Conservation (phyloP, 2,797 vertebrate species). For the Chromis chromis region DNA sequence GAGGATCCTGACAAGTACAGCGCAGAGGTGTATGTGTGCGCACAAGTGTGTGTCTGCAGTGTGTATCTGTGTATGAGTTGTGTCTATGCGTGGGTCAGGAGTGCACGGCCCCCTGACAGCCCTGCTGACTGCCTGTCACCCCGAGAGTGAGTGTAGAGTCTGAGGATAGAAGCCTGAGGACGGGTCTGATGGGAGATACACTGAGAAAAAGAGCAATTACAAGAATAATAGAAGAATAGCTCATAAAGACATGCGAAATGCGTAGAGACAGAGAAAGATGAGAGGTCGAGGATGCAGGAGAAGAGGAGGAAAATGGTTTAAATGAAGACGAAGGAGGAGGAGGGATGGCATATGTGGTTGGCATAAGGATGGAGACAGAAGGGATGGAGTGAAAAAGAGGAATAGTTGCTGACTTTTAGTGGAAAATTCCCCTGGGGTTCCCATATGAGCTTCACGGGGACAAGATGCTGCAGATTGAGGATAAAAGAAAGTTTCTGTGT, state of each 20-base stretch:
- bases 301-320: not conserved
- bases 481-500: constrained; percentile 12
- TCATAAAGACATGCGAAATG: not conserved
- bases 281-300: not conserved
- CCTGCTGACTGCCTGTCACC: constrained; percentile 59
- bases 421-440: constrained; percentile 57
- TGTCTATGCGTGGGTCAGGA: constrained; percentile 55
- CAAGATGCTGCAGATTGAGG: constrained; percentile 38
- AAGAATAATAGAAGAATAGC: not conserved
- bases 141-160: not conserved
- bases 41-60: constrained; percentile 12
- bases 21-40: constrained; percentile 25
- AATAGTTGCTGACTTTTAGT: constrained; percentile 59
- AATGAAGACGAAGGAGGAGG: constrained; percentile 5
- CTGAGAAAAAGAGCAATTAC: constrained; percentile 8
- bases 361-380: constrained; percentile 65
- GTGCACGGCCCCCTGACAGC: constrained; percentile 46
- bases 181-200: not conserved
- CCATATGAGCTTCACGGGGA: constrained; percentile 54
- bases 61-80: constrained; percentile 26
- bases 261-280: not conserved
- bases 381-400: constrained; percentile 51
- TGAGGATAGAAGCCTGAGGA: constrained; percentile 6
- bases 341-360: constrained; percentile 45
- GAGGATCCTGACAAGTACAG: constrained; percentile 65